Evolutionary conservation across 2,797 vertebrate genomes (phyloP).

Genomic region (Sorex maritimensis): DNA sequence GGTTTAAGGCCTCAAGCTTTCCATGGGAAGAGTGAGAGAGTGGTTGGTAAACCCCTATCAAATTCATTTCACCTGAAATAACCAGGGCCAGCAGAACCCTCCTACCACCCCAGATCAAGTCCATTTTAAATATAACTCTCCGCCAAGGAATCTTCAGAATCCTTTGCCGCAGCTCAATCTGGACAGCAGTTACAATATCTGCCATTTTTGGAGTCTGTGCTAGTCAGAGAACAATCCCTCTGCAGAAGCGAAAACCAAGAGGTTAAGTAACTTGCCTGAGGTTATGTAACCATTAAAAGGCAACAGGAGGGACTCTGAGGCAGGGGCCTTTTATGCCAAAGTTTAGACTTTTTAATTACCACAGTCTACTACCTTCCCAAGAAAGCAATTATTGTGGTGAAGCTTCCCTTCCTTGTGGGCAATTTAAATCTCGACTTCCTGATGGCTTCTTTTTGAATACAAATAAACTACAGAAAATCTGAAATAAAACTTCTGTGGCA

Average conservation of each 20-base stretch:
- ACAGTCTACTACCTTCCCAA: background rate
- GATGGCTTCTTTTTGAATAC: slow-evolving; percentile 52
- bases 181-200: background rate
- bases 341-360: slow-evolving; percentile 43
- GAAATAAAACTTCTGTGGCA: slow-evolving; percentile 55
- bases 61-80: background rate
- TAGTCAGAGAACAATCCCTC: slow-evolving; percentile 3
- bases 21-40: background rate
- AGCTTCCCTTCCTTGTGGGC: background rate
- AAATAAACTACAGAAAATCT: slow-evolving; percentile 42
- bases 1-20: background rate
- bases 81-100: background rate
- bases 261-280: background rate
- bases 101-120: background rate
- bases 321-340: background rate
- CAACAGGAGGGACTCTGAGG: background rate
- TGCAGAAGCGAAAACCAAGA: slow-evolving; percentile 22
- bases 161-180: background rate
- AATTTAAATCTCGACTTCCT: slow-evolving; percentile 65
- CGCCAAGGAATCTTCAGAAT: background rate
- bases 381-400: slow-evolving; percentile 38
- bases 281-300: slow-evolving; percentile 12
- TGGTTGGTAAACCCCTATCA: background rate
- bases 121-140: background rate
- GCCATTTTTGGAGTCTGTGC: background rate